Evolutionary conservation across 2,113 vertebrate genomes (phyloP), one percentile per base, ranked within the genome.

Genomic region (Oceanites oceanicus): DNA sequence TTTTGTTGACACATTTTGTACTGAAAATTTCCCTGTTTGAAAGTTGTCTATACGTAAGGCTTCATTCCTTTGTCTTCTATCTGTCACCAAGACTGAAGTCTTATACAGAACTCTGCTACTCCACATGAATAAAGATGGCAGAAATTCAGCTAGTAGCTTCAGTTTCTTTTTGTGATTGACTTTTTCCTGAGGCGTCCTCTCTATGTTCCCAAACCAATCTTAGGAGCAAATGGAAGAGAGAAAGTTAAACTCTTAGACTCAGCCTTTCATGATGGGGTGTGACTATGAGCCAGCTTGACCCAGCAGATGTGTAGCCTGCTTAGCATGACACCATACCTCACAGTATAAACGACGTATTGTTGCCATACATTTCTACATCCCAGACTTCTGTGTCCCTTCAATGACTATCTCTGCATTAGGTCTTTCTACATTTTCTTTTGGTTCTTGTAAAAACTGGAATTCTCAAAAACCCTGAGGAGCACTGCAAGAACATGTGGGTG

Each of bases 311-410:
- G 15, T 40, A 92, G 26, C 55, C 22, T 47, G 15, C 21, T 75
- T 15, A 79, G 27, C 13, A n/a, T 38, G 40, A 63, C 47, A 52
- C 17, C 20, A 8, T 26, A 20, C 26, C 10, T 67, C 38, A 16
- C 3, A 5, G 8, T n/a, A 38, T 11, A 49, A 82, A 78, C 13
- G 5, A 5, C 0, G 1, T 11, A 5, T 9, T 17, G 4, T 10
- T 62, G 13, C 30, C 10, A 30, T 10, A 26, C 22, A 76, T 76
- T 38, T 56, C 49, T 61, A 19, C 34, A 38, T 27, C 36, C 10
- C 16, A 38, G 20, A 42, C 6, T 76, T 76, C 17, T 30, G 4
- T 26, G 18, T 27, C 32, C 23, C 18, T 59, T 72, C 49, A 82
- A 8, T 32, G 25, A 49, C 3, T 19, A 17, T 7, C 15, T 77